Conservation (phyloP, 2,113 vertebrate species). For the Peromyscus californicus region DNA sequence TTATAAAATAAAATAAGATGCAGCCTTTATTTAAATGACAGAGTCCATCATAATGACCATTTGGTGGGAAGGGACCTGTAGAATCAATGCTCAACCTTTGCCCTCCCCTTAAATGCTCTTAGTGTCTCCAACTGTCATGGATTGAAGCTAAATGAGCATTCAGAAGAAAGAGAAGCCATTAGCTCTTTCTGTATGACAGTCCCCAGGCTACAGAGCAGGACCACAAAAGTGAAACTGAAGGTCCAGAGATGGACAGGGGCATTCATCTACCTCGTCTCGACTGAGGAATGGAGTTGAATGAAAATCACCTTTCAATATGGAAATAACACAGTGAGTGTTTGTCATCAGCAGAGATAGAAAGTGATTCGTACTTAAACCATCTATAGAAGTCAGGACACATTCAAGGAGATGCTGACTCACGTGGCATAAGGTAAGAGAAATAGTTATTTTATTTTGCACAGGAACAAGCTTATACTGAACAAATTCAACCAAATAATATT, state of each 20-base stretch:
- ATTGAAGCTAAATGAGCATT: background rate
- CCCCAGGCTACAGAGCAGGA: background rate
- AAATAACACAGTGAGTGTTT: background rate
- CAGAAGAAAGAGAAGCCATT: background rate
- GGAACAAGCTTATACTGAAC: conserved; percentile 95
- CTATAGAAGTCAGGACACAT: background rate
- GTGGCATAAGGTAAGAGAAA: conserved; percentile 92
- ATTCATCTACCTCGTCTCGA: no score
- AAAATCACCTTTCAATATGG: background rate
- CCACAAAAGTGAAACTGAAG: background rate
- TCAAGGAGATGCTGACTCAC: background rate
- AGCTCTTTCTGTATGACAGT: background rate
- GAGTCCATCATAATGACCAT: background rate
- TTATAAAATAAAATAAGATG: no score
- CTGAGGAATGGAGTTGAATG: background rate
- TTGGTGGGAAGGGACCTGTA: background rate
- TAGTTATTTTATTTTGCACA: conserved; percentile 99
- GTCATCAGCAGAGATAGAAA: background rate
- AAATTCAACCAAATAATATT: conserved; percentile 92
- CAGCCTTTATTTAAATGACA: background rate
- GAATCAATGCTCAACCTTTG: background rate
- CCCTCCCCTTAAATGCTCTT: background rate
- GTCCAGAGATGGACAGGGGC: background rate
- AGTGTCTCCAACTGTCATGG: background rate
- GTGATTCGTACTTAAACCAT: background rate